Evolutionary conservation across 2,888 invertebrate species (phyloP).

Genomic region (Galeruca laticollis): DNA sequence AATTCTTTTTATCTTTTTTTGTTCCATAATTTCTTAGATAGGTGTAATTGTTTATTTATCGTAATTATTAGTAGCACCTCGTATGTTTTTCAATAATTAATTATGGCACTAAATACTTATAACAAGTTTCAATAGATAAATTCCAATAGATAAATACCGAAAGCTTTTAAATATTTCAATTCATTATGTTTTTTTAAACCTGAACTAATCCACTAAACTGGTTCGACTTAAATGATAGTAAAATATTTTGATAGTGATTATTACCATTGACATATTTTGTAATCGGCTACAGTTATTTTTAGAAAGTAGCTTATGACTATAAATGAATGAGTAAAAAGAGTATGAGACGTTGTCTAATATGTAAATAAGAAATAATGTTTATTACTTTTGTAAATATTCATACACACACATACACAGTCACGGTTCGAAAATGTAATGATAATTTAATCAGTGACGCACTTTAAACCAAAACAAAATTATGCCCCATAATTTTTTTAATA

Average conservation of each 20-base stretch:
- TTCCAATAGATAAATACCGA: too few relatives aligned
- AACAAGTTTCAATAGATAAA: too few relatives aligned
- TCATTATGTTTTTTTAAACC: not conserved
- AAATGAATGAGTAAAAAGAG: not conserved
- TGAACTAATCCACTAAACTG: not conserved
- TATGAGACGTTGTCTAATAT: not conserved
- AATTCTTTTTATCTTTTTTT: too few relatives aligned
- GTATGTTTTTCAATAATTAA: too few relatives aligned
- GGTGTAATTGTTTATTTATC: too few relatives aligned
- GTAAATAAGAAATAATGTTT: not conserved
- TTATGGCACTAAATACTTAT: too few relatives aligned
- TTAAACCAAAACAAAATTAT: too few relatives aligned
- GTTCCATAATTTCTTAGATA: too few relatives aligned
- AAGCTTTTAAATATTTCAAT: not conserved
- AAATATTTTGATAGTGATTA: not conserved
- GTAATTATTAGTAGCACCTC: too few relatives aligned
- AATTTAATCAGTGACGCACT: too few relatives aligned
- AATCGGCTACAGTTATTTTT: slow-evolving; percentile 9
- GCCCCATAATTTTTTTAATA: too few relatives aligned
- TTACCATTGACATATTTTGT: slow-evolving; percentile 1
- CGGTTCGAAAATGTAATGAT: too few relatives aligned
- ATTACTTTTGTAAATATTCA: slow-evolving; percentile 3
- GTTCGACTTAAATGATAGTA: not conserved
- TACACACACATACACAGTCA: not conserved
- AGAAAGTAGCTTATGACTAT: slow-evolving; percentile 10